Base-by-base conservation (phyloP, 2,888 invertebrate species). In the Tetropium fuscum region DNA sequence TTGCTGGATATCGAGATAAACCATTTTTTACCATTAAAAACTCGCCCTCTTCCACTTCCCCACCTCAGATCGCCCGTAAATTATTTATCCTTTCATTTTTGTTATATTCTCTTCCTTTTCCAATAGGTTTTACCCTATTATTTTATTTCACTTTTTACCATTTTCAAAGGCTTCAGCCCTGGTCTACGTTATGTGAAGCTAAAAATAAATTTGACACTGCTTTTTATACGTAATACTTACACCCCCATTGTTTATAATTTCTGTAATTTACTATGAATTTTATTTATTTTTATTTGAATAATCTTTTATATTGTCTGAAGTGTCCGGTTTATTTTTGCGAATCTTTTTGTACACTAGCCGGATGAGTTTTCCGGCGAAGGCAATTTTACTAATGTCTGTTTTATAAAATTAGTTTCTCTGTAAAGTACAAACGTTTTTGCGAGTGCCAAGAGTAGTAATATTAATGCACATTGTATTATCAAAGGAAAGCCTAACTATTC, bases 391-490 rank as follows among this genome's bases (percentile, higher is more conserved):
- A 68, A 67, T 69, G 64, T 51, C 32, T 53, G 53, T 64, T 10
- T 36, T 36, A 36, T 48, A 22, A 36, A 22, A 36, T 51, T 64
- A 60, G 41, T 64, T 59, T 63, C 59, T 69, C 69, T 73, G 70
- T 69, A 73, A 74, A 75, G 74, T 75, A 73, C 73, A 74, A 72
- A 73, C 67, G 18, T 63, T 69, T 64, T 69, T 69, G 60, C 64
- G 68, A 71, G 74, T 75, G 75, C 74, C 75, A 74, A 75, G 70
- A 66, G 65, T n/a, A n/a, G n/a, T 68, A 63, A 60, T 69, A 60
- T 59, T 63, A 58, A 64, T 51, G 54, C 51, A 62, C 51, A 55
- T 47, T 56, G 58, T 58, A 58, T 54, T 44, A 30, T 53, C 27
- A 53, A 54, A 49, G 41, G 30, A 56, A 16, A 53, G 4, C 7